Base-by-base conservation (phyloP, 2,113 vertebrate genomes). In the Vulpes lagopus region DNA sequence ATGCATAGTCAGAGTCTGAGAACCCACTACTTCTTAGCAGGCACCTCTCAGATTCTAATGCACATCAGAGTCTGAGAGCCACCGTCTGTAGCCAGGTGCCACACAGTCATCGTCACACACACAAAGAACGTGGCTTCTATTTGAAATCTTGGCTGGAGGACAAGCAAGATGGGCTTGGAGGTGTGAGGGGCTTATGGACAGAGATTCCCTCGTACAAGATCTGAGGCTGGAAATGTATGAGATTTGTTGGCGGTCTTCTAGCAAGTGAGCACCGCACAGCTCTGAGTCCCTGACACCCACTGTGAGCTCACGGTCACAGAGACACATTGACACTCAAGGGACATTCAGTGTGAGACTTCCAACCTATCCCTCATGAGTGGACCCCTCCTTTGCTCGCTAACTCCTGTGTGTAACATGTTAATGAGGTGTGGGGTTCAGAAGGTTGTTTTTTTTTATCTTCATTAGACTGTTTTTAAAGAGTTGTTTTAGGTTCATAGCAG, bases 321-420 rank as follows among this genome's bases (percentile, higher is more conserved):
- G 80, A 32, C 43, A 8, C 7, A 1, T 30, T 2, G 20, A 25
- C 2, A 3, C n/a, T 6, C 2, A 20, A 57, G 23, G 17, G n/a
- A 49, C 8, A 1, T 14, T 12, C 23, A 3, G 0, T 1, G 11
- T 1, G 59, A 8, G 8, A 3, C 27, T 74, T 51, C 38, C 15
- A 67, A 15, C 23, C 9, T 22, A 30, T 8, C 49, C 10, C 80
- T 67, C 5, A 8, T 32, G 8, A 4, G 17, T 8, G 15, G 22
- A 53, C 3, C 30, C 43, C 38, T 62, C 38, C 11, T 14, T 67
- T 62, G 43, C 7, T 27, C 67, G 30, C 89, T 57, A 17, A 49
- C 35, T 67, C 1, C 73, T 5, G 7, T 35, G 59, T 71, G 62
- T 16, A 16, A 35, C 85, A 30, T 19, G 64, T 35, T 49, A 55